Percentiles rank a stretch among this genome's conserved stretches.
Conservation (phyloP, 1,140 invertebrate genomes). For the Drosophila prosaltans region DNA sequence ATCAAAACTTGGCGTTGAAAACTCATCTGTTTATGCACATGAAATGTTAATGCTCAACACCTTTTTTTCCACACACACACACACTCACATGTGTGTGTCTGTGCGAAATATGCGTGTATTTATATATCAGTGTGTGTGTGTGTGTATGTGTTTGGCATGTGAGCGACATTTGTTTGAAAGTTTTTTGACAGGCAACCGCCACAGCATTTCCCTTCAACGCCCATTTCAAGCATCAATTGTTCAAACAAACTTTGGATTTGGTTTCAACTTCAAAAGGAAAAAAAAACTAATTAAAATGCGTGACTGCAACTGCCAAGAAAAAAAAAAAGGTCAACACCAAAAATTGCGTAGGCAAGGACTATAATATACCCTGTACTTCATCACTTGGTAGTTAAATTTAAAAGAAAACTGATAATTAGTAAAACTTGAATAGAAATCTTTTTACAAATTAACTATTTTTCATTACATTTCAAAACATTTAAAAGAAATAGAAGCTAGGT, state of each 20-base stretch:
- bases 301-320: constrained; percentile 45
- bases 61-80: constrained; percentile 38
- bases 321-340: constrained; percentile 22
- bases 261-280: constrained; percentile 46
- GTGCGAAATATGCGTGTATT: constrained; percentile 8
- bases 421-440: too few species aligned
- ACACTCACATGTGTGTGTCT: constrained; percentile 23
- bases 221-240: constrained; percentile 57
- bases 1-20: constrained; percentile 71
- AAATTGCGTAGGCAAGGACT: constrained; percentile 29
- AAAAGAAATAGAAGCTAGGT: too few species aligned
- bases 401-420: too few species aligned
- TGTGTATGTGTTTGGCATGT: constrained; percentile 66
- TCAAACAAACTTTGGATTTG: constrained; percentile 60
- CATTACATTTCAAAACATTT: too few species aligned
- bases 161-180: constrained; percentile 79
- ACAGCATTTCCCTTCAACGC: constrained; percentile 17
- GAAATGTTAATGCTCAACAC: constrained; percentile 75
- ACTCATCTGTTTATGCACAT: constrained; percentile 76
- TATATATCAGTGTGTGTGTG: constrained; percentile 11
- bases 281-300: constrained; percentile 79
- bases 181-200: constrained; percentile 66
- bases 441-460: too few species aligned
- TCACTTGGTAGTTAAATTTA: too few species aligned
- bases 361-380: neutral